A percentile compares a stretch with the other conserved stretches of the same genome.
Conservation (phyloP, 2,888 invertebrate genomes). For the Crepidodera aurea region DNA sequence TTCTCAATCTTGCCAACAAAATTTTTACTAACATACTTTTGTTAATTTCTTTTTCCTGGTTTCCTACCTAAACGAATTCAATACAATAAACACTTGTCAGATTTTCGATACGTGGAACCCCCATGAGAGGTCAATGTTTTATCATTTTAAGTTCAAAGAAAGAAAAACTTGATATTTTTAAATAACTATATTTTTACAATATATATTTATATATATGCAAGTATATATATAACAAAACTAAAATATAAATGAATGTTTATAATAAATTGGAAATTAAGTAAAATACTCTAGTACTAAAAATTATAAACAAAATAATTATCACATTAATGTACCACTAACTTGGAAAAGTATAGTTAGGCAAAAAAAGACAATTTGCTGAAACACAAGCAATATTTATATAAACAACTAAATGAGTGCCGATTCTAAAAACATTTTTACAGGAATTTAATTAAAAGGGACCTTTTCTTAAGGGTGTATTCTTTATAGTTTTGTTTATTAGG, state of each 20-base stretch:
- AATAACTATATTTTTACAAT: slow-evolving; percentile 24
- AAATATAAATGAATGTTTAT: slow-evolving; percentile 9
- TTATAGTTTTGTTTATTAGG: background rate
- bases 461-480: background rate
- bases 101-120: no score
- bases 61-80: no score
- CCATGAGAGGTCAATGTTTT: no score
- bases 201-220: slow-evolving; percentile 8
- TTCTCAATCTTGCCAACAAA: no score
- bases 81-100: no score
- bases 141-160: no score
- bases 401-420: background rate
- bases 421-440: background rate
- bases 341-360: slow-evolving; percentile 25
- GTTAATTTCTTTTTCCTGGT: no score
- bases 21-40: no score
- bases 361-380: slow-evolving; percentile 7
- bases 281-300: slow-evolving; percentile 9
- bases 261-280: background rate
- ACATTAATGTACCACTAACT: slow-evolving; percentile 35
- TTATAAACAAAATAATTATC: slow-evolving; percentile 29
- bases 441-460: background rate
- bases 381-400: slow-evolving; percentile 4
- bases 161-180: background rate
- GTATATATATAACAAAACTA: slow-evolving; percentile 22